Percentiles rank a stretch among this genome's conserved stretches.
phyloP scores from a whole-genome alignment of 2,113 vertebrate species.

The Furnarius figulus region DNA sequence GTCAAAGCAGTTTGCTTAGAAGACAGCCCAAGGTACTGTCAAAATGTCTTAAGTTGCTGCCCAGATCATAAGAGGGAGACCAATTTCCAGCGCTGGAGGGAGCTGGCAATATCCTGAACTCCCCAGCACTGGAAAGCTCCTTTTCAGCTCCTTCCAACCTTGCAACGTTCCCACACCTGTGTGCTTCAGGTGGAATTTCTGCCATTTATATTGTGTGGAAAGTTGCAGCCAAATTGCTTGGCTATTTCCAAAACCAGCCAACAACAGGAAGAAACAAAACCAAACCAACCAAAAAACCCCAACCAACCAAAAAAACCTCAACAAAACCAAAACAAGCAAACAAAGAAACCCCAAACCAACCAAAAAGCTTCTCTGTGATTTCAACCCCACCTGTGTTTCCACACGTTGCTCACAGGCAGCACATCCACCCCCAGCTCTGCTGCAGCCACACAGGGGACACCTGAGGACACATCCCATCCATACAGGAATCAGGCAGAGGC shows the following conservation, averaged over 20 bases:
- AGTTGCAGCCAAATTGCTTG: not conserved
- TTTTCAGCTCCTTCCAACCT: not conserved
- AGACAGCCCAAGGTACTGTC: not conserved
- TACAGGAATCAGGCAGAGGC: not conserved
- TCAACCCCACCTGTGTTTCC: not conserved
- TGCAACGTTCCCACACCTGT: not conserved
- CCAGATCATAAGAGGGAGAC: not conserved
- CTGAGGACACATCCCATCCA: not conserved
- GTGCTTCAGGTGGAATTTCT: not conserved
- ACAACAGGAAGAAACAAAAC: not conserved
- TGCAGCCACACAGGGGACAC: accelerated
- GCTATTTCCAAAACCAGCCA: not conserved
- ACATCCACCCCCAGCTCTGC: not conserved
- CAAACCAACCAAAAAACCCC: not conserved
- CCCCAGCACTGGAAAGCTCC: not conserved
- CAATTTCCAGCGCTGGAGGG: not conserved
- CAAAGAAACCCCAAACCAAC: not conserved
- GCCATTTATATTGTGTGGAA: not conserved
- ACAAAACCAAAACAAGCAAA: not conserved
- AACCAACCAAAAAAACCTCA: not conserved
- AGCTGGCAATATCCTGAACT: not conserved
- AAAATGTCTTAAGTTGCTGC: slow-evolving; percentile 15
- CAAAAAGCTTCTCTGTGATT: not conserved
- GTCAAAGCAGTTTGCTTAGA: not conserved
- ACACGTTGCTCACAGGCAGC: not conserved